Evolutionary conservation across 2,797 vertebrate species (phyloP), one percentile per base, ranked within the genome.

Genomic region (Typhlichthys subterraneus): DNA sequence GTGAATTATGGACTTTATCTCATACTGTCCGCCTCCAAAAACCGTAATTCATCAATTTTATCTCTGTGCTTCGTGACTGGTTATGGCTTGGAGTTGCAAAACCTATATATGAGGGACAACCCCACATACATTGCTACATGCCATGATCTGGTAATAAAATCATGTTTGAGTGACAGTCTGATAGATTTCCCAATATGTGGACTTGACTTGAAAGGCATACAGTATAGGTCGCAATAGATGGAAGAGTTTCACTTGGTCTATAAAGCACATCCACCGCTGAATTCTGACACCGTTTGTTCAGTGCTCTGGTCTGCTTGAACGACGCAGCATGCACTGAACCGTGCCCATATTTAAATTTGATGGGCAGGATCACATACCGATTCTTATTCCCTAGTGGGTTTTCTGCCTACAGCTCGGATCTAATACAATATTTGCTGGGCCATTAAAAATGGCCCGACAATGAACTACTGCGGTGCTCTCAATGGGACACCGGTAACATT

Each of bases 371-470:
- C 45, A 70, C 57, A 68, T 7, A 13, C 46, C 0, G 14, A 15
- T 0, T 55, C 47, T 45, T 70, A 45, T 47, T 75, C 61, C 56
- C 59, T 42, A 42, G 7, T 8, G 38, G 38, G 11, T 53, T 14
- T 53, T 54, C 31, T 78, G 57, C 66, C 60, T 67, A 69, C 57
- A 76, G 57, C 45, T 51, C 61, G 12, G 49, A 57, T 77, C 45
- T 77, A 73, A 75, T 62, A 59, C 47, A 74, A 70, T 70, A 73
- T 69, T 67, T 72, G 46, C 70, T 67, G 59, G 56, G 53, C 63
- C 69, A 70, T 76, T 79, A 50, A 49, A 23, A 61, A 42, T 60
- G 61, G 33, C 9, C 38, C 0, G 3, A 50, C 23, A 2, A 62
- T 75, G 46, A 76, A 67, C 61, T 63, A 53, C 48, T 31, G 29